Evolutionary conservation across 2,888 invertebrate genomes (phyloP).

Genomic region (Drosophila mercatorum): DNA sequence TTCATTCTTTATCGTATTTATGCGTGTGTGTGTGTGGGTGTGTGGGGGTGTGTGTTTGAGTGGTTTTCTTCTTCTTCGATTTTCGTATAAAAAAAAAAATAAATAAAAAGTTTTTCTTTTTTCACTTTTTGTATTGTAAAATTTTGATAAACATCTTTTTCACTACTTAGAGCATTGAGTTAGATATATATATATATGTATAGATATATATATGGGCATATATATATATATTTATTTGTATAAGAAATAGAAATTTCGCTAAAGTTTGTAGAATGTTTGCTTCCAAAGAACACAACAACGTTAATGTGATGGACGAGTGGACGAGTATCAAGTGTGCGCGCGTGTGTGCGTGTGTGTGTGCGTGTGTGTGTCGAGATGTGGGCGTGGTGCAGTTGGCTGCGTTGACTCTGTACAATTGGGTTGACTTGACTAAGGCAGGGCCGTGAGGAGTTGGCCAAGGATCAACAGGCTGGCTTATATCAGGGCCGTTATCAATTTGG

Average conservation of each 20-base stretch:
- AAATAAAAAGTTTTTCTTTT: conserved; percentile 53
- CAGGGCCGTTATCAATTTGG: conserved; percentile 94
- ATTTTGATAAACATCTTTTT: conserved; percentile 48
- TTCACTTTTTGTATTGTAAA: conserved; percentile 37
- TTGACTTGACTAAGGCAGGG: conserved; percentile 72
- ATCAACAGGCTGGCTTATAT: conserved; percentile 86
- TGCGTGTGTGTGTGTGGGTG: conserved; percentile 1
- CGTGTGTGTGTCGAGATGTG: conserved; percentile 22
- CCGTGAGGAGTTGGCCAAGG: conserved; percentile 43
- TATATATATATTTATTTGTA: conserved; percentile 11
- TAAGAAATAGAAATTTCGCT: conserved; percentile 62
- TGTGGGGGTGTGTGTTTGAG: background rate
- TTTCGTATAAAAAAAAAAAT: conserved; percentile 55
- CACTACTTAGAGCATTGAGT: conserved; percentile 36
- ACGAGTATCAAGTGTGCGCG: conserved; percentile 24
- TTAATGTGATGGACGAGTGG: conserved; percentile 31
- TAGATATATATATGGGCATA: background rate
- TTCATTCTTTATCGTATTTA: conserved; percentile 9
- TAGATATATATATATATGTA: conserved; percentile 12
- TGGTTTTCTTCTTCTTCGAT: conserved; percentile 28
- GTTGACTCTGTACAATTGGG: conserved; percentile 68
- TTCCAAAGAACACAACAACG: conserved; percentile 40
- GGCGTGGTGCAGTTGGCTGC: conserved; percentile 45
- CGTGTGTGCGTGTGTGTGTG: background rate
- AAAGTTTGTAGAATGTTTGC: conserved; percentile 32